A percentile compares a stretch with the other conserved stretches of the same genome.
These are phyloP conservation scores for Brienomyrus brachyistius DNA, from an alignment of 2,113 vertebrate species.

Conservation along the genomic window DNA sequence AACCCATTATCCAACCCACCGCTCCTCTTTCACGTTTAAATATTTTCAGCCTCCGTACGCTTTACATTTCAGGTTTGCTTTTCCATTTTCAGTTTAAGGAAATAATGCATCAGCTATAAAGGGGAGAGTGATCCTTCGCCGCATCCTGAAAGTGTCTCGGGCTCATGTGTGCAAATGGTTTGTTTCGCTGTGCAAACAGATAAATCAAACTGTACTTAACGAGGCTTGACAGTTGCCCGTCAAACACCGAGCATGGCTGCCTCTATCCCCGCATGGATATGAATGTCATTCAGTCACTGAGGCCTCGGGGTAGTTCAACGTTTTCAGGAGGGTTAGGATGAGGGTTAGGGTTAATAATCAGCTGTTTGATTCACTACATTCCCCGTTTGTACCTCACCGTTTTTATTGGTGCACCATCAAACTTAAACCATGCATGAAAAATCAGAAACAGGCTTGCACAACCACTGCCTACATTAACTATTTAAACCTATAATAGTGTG, in stretches of 20 bases:
- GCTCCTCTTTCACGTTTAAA: not conserved
- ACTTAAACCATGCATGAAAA: slow-evolving; percentile 7
- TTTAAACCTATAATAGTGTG: not conserved
- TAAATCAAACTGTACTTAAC: not conserved
- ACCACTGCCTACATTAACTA: not conserved
- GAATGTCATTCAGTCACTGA: not conserved
- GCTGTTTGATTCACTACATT: not conserved
- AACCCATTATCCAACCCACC: not conserved
- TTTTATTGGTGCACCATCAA: not conserved
- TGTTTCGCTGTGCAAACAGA: not conserved
- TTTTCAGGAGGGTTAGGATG: not conserved
- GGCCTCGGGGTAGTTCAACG: not conserved
- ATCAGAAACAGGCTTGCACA: not conserved
- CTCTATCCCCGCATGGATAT: not conserved
- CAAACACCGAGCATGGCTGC: not conserved
- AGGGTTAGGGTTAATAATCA: not conserved
- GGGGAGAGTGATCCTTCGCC: not conserved
- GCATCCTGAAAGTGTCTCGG: not conserved
- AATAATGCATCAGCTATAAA: not conserved
- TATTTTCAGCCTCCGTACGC: not conserved
- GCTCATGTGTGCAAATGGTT: not conserved
- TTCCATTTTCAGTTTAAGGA: not conserved
- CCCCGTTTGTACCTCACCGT: not conserved
- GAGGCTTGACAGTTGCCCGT: not conserved
- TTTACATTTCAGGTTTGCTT: not conserved